phyloP scores from a whole-genome alignment of 92 coral and sea anemone genomes.

The Palythoa grandiflora region DNA sequence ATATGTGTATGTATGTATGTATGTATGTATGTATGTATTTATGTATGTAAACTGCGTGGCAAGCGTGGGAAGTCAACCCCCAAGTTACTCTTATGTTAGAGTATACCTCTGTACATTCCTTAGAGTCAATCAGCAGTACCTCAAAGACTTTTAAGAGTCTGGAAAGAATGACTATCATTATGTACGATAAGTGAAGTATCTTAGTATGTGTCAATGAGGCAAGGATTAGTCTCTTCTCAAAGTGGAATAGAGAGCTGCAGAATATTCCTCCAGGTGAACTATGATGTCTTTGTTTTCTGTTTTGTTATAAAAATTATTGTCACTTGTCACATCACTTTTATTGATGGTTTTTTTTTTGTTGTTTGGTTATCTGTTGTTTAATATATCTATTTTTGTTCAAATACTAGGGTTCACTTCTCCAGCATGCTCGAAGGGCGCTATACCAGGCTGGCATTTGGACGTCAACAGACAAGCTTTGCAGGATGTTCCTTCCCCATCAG shows the following conservation, averaged over 20 bases:
- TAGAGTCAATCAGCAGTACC: not conserved
- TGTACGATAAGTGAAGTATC: constrained; percentile 51
- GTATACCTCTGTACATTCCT: constrained; percentile 41
- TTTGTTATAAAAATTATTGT: not conserved
- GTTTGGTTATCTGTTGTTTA: not conserved
- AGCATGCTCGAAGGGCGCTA: constrained; percentile 30
- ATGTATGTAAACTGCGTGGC: constrained; percentile 50
- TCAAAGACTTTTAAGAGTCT: constrained; percentile 24
- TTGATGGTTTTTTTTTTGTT: too few relatives aligned
- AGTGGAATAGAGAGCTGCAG: constrained; percentile 51
- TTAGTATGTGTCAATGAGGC: constrained; percentile 48
- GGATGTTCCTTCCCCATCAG: constrained; percentile 52
- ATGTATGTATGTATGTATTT: too few relatives aligned
- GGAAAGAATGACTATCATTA: constrained; percentile 46
- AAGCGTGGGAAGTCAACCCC: not conserved
- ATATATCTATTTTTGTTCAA: not conserved
- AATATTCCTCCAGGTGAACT: constrained; percentile 55
- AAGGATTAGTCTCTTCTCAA: constrained; percentile 52
- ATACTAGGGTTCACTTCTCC: constrained; percentile 15
- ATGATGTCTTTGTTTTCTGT: constrained; percentile 6
- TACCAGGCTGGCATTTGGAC: constrained; percentile 62
- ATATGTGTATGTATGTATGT: too few relatives aligned
- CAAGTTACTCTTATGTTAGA: constrained; percentile 44
- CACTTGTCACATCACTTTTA: too few relatives aligned
- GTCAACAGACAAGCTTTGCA: constrained; percentile 34